Evolutionary conservation across 2,797 vertebrate genomes (phyloP).

Genomic region (Esox masquinongy): DNA sequence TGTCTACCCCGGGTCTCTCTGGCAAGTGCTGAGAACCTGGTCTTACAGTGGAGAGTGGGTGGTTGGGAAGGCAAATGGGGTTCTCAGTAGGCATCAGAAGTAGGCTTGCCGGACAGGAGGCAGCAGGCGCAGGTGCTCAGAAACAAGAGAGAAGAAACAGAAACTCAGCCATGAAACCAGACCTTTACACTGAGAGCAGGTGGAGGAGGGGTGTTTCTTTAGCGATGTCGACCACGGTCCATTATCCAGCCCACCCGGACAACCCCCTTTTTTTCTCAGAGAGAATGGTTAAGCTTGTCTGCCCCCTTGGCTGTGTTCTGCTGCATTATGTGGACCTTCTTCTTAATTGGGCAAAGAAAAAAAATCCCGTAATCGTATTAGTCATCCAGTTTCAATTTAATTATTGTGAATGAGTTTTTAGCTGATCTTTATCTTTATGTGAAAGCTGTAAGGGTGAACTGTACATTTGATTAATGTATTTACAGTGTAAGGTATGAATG

Average conservation of each 20-base stretch:
- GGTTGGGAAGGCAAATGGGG: slow-evolving; percentile 46
- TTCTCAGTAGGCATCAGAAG: slow-evolving; percentile 59
- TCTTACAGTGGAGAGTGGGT: slow-evolving; percentile 46
- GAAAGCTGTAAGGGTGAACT: neutral
- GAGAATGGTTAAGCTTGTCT: slow-evolving; percentile 84
- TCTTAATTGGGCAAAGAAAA: slow-evolving; percentile 52
- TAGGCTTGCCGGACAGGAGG: slow-evolving; percentile 63
- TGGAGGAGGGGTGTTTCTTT: slow-evolving; percentile 74
- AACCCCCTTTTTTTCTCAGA: slow-evolving; percentile 74
- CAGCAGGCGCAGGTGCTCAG: slow-evolving; percentile 59
- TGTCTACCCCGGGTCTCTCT: slow-evolving; percentile 84
- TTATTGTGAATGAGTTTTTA: slow-evolving; percentile 36
- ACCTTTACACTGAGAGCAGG: slow-evolving; percentile 66
- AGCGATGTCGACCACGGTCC: slow-evolving; percentile 67
- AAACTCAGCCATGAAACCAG: slow-evolving; percentile 68
- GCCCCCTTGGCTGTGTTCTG: slow-evolving; percentile 70
- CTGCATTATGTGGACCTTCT: slow-evolving; percentile 74
- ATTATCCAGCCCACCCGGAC: slow-evolving; percentile 48
- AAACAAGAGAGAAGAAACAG: slow-evolving; percentile 50
- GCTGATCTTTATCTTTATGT: slow-evolving; percentile 34
- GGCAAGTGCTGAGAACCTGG: slow-evolving; percentile 82
- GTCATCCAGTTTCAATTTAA: slow-evolving; percentile 63
- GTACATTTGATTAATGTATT: too few species aligned
- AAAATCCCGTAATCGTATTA: slow-evolving; percentile 58
- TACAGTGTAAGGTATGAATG: too few species aligned